A percentile compares a stretch with the other conserved stretches of the same genome.
phyloP scores from a whole-genome alignment of 2,888 invertebrate species.

The Myathropa florea region DNA sequence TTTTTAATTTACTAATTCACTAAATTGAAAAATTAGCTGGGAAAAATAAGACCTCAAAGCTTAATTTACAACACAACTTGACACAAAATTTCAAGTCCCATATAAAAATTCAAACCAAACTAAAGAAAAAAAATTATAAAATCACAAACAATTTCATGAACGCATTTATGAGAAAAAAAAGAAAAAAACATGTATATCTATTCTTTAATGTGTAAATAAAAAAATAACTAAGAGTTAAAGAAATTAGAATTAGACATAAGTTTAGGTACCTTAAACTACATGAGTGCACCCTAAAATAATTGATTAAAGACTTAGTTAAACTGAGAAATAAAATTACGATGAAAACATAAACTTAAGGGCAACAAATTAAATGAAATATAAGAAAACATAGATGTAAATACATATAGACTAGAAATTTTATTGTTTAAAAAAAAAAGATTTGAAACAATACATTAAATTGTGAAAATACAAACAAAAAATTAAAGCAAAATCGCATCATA shows the following conservation, averaged over 20 bases:
- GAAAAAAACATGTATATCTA: conserved; percentile 24
- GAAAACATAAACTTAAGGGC: neutral
- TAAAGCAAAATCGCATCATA: conserved; percentile 8
- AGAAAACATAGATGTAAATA: conserved; percentile 34
- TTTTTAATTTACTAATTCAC: no score
- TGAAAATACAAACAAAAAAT: conserved; percentile 23
- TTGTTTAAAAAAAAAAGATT: conserved; percentile 26
- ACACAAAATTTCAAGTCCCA: neutral
- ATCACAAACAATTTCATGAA: conserved; percentile 70
- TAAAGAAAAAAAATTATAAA: conserved; percentile 73
- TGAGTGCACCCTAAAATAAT: conserved; percentile 65
- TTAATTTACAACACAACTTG: conserved; percentile 4
- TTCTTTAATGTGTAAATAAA: conserved; percentile 56
- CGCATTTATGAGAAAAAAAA: conserved; percentile 39
- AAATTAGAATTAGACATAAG: conserved; percentile 29
- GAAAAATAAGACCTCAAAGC: neutral
- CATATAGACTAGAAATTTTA: conserved; percentile 8
- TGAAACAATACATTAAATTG: conserved; percentile 10
- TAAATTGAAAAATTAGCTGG: no score
- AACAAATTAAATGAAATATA: conserved; percentile 9
- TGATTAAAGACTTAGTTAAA: conserved; percentile 58
- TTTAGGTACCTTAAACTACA: conserved; percentile 55
- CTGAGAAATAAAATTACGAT: conserved; percentile 31
- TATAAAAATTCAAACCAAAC: conserved; percentile 69
- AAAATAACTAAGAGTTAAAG: conserved; percentile 36